Conservation (phyloP, 1,140 invertebrate species). For the Drosophila sproati region DNA sequence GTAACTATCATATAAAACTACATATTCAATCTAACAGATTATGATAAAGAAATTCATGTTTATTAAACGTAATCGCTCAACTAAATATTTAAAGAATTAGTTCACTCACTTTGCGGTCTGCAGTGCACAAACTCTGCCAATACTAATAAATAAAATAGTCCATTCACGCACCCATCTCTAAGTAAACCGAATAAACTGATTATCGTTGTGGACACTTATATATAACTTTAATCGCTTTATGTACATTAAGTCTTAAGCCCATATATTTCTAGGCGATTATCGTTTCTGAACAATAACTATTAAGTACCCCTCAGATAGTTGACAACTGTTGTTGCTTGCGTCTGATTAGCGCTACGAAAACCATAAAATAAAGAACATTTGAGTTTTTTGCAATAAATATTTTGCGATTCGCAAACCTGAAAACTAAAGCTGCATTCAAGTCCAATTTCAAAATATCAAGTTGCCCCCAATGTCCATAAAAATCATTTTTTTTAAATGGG, state of each 20-base stretch:
- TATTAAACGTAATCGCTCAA: too few relatives aligned
- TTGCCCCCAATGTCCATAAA: conserved; percentile 34
- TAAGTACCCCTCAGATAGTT: conserved; percentile 21
- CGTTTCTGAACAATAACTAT: conserved; percentile 17
- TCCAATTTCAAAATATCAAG: conserved; percentile 1
- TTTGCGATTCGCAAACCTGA: background rate
- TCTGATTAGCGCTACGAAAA: conserved; percentile 49
- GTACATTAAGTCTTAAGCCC: background rate
- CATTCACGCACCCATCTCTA: conserved; percentile 27
- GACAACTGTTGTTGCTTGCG: conserved; percentile 13
- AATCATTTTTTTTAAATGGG: background rate
- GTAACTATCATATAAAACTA: background rate
- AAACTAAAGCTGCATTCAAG: background rate
- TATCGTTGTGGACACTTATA: conserved; percentile 4
- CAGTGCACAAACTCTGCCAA: too few relatives aligned
- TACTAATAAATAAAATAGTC: background rate
- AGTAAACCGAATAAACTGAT: background rate
- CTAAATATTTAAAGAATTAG: too few relatives aligned
- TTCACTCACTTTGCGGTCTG: too few relatives aligned
- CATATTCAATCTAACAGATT: too few relatives aligned
- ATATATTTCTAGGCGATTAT: conserved; percentile 35
- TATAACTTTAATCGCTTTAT: conserved; percentile 48
- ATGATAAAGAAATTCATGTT: too few relatives aligned
- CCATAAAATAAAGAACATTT: conserved; percentile 3
- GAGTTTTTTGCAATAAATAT: conserved; percentile 3